Percentiles rank a stretch among this genome's conserved stretches.
phyloP scores from a whole-genome alignment of 2,888 invertebrate genomes.

The Melinaea marsaeus region DNA sequence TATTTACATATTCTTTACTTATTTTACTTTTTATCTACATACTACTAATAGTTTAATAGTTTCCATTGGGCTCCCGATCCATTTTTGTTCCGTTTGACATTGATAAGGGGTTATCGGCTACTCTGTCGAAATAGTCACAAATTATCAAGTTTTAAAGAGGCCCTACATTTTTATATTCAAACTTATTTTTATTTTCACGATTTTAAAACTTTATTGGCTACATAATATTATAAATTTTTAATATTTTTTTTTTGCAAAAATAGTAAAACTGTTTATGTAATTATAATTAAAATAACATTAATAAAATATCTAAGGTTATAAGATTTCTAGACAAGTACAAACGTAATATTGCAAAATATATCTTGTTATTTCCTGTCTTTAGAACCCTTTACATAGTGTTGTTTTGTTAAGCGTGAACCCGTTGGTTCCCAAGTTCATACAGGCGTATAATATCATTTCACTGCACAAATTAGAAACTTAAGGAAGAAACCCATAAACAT shows the following conservation, averaged over 20 bases:
- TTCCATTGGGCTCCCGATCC: background rate
- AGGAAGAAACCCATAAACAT: background rate
- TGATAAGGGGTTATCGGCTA: conserved; percentile 65
- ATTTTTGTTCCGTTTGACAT: conserved; percentile 51
- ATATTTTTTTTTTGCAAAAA: background rate
- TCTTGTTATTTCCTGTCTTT: too few relatives aligned
- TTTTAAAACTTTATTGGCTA: background rate
- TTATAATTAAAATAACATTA: background rate
- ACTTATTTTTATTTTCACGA: background rate
- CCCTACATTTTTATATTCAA: conserved; percentile 33
- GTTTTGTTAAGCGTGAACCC: too few relatives aligned
- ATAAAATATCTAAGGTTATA: too few relatives aligned
- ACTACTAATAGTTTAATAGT: background rate
- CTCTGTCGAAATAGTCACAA: conserved; percentile 63
- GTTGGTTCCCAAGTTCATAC: too few relatives aligned
- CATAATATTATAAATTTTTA: background rate
- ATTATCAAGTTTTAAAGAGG: conserved; percentile 56
- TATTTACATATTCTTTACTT: too few relatives aligned
- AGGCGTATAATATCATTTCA: too few relatives aligned
- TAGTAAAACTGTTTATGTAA: background rate
- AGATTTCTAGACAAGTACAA: too few relatives aligned
- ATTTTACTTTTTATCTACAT: too few relatives aligned
- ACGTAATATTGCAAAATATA: too few relatives aligned
- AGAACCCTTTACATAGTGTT: too few relatives aligned
- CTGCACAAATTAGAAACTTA: too few relatives aligned